These are phyloP conservation scores for Drosophila nigricruria DNA, from an alignment of 2,888 invertebrate genomes.

Conservation along the genomic window DNA sequence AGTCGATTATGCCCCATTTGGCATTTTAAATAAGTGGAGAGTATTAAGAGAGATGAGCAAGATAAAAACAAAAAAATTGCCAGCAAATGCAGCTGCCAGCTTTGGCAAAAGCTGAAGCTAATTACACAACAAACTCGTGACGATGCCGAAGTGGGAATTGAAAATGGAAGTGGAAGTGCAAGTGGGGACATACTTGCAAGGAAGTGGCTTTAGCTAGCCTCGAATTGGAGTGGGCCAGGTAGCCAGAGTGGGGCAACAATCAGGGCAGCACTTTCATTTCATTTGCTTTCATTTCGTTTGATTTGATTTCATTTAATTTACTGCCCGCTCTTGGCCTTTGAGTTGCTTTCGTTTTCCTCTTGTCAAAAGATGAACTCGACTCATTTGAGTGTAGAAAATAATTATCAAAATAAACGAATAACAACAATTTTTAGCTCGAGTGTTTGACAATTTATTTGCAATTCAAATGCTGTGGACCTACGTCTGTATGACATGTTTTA, in stretches of 20 bases:
- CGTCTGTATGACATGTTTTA: slow-evolving; percentile 38
- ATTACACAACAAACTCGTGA: slow-evolving; percentile 53
- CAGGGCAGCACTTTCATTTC: slow-evolving; percentile 63
- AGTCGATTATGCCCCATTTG: not conserved
- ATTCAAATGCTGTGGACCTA: slow-evolving; percentile 18
- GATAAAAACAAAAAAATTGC: slow-evolving; percentile 8
- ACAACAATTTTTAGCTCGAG: slow-evolving; percentile 4
- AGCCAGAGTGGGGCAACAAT: slow-evolving; percentile 18
- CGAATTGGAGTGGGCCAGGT: slow-evolving; percentile 9
- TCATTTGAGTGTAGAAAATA: slow-evolving; percentile 9
- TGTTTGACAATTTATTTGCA: slow-evolving; percentile 24
- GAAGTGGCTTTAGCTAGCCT: slow-evolving; percentile 22
- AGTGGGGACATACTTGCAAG: slow-evolving; percentile 20
- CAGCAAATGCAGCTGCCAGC: slow-evolving; percentile 28
- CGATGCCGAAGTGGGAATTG: slow-evolving; percentile 32
- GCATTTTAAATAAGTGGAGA: not conserved
- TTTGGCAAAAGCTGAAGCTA: slow-evolving; percentile 34
- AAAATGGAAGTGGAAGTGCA: slow-evolving; percentile 21
- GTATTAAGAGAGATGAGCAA: slow-evolving; percentile 37
- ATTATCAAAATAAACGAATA: not conserved
- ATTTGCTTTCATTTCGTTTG: slow-evolving; percentile 31
- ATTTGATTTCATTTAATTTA: slow-evolving; percentile 12
- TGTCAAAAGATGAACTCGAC: slow-evolving; percentile 14
- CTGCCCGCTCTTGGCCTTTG: slow-evolving; percentile 19
- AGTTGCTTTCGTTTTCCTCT: slow-evolving; percentile 61